Percentiles rank a stretch among this genome's conserved stretches.
Conservation (phyloP, 2,888 invertebrate genomes). For the Napeogenes sylphis region DNA sequence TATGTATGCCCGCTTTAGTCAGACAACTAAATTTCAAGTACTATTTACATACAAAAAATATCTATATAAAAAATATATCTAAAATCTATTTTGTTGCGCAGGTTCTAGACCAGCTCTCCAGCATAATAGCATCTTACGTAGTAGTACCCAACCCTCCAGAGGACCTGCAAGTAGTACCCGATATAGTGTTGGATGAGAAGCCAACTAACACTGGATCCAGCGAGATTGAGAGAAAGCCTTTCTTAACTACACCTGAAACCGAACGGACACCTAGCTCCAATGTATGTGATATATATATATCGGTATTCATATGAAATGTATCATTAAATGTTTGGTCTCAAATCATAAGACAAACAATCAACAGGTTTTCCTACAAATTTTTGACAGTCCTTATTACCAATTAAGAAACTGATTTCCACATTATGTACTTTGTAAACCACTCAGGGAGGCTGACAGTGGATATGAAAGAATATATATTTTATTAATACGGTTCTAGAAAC, state of each 20-base stretch:
- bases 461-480: too few species aligned
- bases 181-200: constrained; percentile 62
- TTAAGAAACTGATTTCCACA: too few species aligned
- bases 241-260: constrained; percentile 45
- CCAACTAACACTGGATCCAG: constrained; percentile 36
- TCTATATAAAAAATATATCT: neutral
- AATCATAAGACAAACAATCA: neutral
- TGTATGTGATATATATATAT: constrained; percentile 42
- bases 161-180: constrained; percentile 78
- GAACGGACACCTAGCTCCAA: constrained; percentile 51
- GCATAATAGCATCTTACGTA: constrained; percentile 77
- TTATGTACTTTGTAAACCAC: too few species aligned
- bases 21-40: too few species aligned
- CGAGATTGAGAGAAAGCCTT: constrained; percentile 52
- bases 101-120: constrained; percentile 77
- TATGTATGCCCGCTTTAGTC: too few species aligned
- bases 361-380: too few species aligned
- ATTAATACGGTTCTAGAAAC: too few species aligned
- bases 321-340: neutral
- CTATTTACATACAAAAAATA: constrained; percentile 1
- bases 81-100: constrained; percentile 29
- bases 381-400: too few species aligned
- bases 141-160: constrained; percentile 65
- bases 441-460: too few species aligned
- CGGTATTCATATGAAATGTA: neutral